Conservation (phyloP, 2,113 vertebrate genomes). For the Corvus hawaiiensis region DNA sequence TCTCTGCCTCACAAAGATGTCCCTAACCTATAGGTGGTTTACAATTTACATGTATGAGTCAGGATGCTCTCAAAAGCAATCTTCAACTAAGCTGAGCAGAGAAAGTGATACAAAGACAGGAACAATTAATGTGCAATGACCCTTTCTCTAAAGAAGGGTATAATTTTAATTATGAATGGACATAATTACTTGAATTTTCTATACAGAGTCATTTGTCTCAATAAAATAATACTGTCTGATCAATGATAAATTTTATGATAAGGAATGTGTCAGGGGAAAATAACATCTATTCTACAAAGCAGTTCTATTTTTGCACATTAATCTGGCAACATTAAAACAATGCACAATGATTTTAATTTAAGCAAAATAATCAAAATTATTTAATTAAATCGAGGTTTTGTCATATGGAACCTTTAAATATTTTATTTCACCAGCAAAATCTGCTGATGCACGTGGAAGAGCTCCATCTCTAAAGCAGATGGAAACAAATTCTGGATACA, state of each 20-base stretch:
- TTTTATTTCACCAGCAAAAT: background rate
- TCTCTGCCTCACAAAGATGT: background rate
- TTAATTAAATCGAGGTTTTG: constrained; percentile 1
- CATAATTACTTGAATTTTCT: background rate
- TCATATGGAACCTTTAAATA: background rate
- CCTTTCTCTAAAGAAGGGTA: background rate
- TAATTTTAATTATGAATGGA: background rate
- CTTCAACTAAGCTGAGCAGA: background rate
- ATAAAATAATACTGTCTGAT: background rate
- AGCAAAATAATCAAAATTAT: constrained; percentile 14
- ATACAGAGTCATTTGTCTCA: background rate
- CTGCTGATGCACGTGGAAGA: background rate
- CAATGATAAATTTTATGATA: background rate
- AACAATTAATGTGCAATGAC: background rate
- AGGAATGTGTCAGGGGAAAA: background rate
- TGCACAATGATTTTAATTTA: background rate
- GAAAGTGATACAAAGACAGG: background rate
- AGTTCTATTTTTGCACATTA: background rate
- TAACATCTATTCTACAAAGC: background rate
- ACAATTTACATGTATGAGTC: background rate
- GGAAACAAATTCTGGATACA: background rate
- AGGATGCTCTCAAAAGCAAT: background rate
- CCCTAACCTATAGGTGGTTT: background rate
- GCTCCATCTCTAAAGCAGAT: no score
- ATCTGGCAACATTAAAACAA: background rate